Percentiles rank a stretch among this genome's conserved stretches.
phyloP scores from a whole-genome alignment of 2,113 vertebrate genomes.

The Platysteira castanea region DNA sequence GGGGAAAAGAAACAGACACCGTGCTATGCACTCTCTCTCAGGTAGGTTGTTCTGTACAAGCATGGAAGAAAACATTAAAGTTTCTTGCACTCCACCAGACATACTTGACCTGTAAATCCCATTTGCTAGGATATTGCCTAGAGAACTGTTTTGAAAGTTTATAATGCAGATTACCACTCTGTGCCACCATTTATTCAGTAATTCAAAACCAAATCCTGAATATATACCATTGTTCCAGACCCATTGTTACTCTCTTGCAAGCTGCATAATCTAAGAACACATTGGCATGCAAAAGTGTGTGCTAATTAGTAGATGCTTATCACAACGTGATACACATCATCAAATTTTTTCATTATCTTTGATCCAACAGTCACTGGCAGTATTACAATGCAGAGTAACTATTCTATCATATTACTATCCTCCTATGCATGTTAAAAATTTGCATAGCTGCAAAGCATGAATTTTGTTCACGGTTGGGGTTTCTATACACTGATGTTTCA shows the following conservation, averaged over 20 bases:
- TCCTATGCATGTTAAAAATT: background rate
- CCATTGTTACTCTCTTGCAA: background rate
- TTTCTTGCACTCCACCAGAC: background rate
- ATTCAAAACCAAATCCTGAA: background rate
- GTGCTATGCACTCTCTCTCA: fast-evolving
- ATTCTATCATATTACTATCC: background rate
- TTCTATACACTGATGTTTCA: background rate
- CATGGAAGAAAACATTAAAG: background rate
- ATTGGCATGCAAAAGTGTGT: background rate
- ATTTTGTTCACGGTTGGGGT: background rate
- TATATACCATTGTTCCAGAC: background rate
- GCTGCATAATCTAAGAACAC: background rate
- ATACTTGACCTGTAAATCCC: background rate
- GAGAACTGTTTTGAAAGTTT: background rate
- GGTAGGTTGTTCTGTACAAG: background rate
- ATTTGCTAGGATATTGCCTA: background rate
- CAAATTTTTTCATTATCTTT: background rate
- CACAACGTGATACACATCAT: background rate
- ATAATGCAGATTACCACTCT: background rate
- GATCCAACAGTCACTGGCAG: background rate
- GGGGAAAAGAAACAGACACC: background rate
- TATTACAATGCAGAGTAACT: background rate
- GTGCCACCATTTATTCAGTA: background rate
- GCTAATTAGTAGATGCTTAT: background rate
- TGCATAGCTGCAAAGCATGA: background rate